These are phyloP conservation scores for Hydractinia symbiolongicarpus DNA, from an alignment of 30 jellyfish, hydroid and myxozoan species.

Conservation along the genomic window DNA sequence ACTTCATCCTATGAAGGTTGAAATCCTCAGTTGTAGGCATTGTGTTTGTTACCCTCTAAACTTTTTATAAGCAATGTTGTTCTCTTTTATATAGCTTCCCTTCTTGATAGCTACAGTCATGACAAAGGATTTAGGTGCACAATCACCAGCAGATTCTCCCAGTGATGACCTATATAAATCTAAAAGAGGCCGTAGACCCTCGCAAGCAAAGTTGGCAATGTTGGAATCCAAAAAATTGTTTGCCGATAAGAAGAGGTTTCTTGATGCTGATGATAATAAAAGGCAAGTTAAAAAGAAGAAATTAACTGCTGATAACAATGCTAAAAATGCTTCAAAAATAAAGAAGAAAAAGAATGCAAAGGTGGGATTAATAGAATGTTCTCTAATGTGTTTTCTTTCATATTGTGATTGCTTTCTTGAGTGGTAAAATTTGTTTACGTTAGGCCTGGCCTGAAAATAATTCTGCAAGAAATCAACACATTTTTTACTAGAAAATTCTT, in stretches of 20 bases:
- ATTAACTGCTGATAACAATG: slow-evolving; percentile 19
- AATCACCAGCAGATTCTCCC: slow-evolving; percentile 28
- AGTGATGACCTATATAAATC: slow-evolving; percentile 28
- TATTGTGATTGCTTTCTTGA: neutral
- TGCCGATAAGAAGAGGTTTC: slow-evolving; percentile 32
- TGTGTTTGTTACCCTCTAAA: no score
- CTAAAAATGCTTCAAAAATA: neutral
- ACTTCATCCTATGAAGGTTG: no score
- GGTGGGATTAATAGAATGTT: neutral
- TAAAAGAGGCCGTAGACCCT: slow-evolving; percentile 39
- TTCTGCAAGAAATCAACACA: no score
- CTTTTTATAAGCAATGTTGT: no score
- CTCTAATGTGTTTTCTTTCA: neutral
- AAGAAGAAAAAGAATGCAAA: slow-evolving; percentile 28
- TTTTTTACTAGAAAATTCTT: no score
- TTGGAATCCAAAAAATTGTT: slow-evolving; percentile 36
- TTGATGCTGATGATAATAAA: slow-evolving; percentile 30
- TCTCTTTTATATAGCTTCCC: neutral
- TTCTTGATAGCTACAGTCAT: neutral
- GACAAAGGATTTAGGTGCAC: slow-evolving; percentile 9
- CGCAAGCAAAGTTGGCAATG: slow-evolving; percentile 45
- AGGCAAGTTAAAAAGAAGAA: slow-evolving; percentile 8
- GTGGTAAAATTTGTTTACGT: no score
- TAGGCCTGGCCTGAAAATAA: no score
- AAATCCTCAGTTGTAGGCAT: no score